phyloP scores from a whole-genome alignment of 2,113 vertebrate species.

The Tautogolabrus adspersus region DNA sequence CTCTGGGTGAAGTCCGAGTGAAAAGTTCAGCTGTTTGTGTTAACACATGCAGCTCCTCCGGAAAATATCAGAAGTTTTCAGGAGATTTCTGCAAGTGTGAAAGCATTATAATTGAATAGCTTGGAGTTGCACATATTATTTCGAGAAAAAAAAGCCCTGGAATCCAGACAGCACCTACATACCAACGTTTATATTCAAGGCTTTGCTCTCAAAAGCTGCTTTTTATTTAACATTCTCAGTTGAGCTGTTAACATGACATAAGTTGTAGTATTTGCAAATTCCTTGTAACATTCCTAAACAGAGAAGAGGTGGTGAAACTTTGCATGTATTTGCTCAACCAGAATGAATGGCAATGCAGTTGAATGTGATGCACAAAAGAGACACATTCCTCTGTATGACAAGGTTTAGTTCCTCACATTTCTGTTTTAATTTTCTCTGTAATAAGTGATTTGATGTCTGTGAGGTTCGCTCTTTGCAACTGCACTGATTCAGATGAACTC shows the following conservation, averaged over 20 bases:
- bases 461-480: not conserved
- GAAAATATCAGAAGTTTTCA: too few relatives aligned
- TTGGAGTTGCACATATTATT: constrained; percentile 8
- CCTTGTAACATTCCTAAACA: not conserved
- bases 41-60: too few relatives aligned
- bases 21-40: too few relatives aligned
- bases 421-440: not conserved
- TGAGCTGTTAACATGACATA: not conserved
- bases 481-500: not conserved
- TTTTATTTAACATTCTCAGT: not conserved
- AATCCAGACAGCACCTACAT: not conserved
- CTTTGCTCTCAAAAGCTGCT: not conserved
- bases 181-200: constrained; percentile 17
- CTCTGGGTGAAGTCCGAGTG: too few relatives aligned
- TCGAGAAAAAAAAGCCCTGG: constrained; percentile 23
- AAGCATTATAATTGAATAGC: not conserved
- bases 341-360: not conserved
- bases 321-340: not conserved
- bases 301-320: not conserved
- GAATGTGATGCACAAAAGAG: too few relatives aligned
- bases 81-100: too few relatives aligned
- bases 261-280: constrained; percentile 1
- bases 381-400: not conserved
- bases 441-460: not conserved
- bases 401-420: not conserved